Percentiles rank a stretch among this genome's conserved stretches.
Evolutionary conservation across 1,140 invertebrate genomes (phyloP).

Genomic region (Holotrichia oblita): DNA sequence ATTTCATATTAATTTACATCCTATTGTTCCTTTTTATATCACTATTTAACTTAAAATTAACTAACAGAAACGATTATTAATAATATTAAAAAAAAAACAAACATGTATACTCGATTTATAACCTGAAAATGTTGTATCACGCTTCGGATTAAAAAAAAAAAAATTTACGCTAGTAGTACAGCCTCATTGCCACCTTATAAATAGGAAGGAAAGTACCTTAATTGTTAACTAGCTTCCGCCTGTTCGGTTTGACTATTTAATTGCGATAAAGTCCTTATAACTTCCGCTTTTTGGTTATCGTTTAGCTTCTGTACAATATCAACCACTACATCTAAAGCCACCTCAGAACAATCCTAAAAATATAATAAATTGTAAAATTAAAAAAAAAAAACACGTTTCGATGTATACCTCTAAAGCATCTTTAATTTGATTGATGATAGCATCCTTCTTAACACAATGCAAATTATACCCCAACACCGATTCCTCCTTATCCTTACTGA

Average conservation of each 20-base stretch:
- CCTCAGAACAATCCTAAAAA: conserved; percentile 77
- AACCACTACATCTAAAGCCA: conserved; percentile 81
- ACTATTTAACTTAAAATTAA: conserved; percentile 24
- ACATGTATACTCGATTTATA: too few species aligned
- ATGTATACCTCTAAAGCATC: conserved; percentile 71
- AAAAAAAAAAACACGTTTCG: not conserved
- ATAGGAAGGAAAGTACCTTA: not conserved
- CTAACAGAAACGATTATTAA: conserved; percentile 13
- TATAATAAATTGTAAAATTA: conserved; percentile 45
- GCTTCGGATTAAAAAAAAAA: not conserved
- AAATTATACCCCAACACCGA: conserved; percentile 85
- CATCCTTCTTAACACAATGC: conserved; percentile 82
- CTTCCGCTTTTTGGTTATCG: conserved; percentile 77
- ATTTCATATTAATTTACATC: not conserved
- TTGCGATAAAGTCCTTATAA: conserved; percentile 77
- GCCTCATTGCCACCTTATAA: not conserved
- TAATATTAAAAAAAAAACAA: too few species aligned
- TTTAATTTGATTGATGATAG: conserved; percentile 80
- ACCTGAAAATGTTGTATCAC: not conserved
- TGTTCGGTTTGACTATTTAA: conserved; percentile 36
- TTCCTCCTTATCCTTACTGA: conserved; percentile 63
- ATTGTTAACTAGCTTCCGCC: conserved; percentile 30
- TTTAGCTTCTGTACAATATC: conserved; percentile 81
- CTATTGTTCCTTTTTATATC: conserved; percentile 6
- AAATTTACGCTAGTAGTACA: conserved; percentile 28